These are phyloP conservation scores for Caenorhabditis latens DNA, from an alignment of 1,140 invertebrate genomes.

Conservation along the genomic window DNA sequence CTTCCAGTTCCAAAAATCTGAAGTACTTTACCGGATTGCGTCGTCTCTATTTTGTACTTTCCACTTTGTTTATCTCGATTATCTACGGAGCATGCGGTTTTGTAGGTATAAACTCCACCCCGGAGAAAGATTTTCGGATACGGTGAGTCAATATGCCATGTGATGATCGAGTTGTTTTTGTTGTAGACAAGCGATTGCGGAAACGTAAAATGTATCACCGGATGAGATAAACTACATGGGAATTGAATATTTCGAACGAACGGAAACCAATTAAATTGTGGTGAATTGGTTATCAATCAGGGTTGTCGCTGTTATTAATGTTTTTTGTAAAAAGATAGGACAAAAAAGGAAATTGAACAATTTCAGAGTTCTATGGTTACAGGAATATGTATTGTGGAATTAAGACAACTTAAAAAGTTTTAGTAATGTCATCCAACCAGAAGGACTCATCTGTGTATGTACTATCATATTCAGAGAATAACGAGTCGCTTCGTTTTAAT, in stretches of 20 bases:
- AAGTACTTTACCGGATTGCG: constrained; percentile 26
- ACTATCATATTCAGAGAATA: background rate
- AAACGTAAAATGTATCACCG: background rate
- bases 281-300: constrained; percentile 7
- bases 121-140: background rate
- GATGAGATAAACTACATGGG: background rate
- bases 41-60: constrained; percentile 19
- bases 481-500: background rate
- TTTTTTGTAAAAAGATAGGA: background rate
- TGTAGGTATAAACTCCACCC: constrained; percentile 26
- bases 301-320: background rate
- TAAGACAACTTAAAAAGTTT: background rate
- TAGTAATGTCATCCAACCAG: background rate
- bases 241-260: constrained; percentile 36
- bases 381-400: constrained; percentile 6
- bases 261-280: background rate
- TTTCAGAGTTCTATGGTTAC: background rate
- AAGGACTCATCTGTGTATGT: background rate
- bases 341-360: background rate
- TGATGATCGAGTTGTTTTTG: background rate
- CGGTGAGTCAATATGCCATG: constrained; percentile 1
- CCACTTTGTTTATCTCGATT: background rate
- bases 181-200: constrained; percentile 13
- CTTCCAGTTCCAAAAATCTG: constrained; percentile 1
- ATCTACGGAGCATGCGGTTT: background rate